Base-by-base conservation (phyloP, 2,888 invertebrate genomes). In the Caenorhabditis afra region DNA sequence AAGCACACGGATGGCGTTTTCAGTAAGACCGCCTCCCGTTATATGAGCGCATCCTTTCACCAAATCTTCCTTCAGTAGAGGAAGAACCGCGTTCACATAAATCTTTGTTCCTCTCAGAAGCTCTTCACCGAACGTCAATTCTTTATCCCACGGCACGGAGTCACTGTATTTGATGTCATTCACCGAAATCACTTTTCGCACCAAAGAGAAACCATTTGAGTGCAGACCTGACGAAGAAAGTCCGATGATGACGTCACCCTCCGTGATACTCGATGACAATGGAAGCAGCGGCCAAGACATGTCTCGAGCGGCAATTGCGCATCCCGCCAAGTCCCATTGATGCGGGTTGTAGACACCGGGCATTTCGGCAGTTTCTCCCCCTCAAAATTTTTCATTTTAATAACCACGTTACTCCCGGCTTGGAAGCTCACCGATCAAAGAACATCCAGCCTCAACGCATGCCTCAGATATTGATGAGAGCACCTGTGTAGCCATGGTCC, bases 321-420 rank as follows among this genome's bases (percentile, higher is more conserved):
- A 98, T 1, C 98, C 99, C 14, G 97, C 97, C 61, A 98, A 91
- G 91, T 99, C 98, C 91, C 97, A 98, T 84, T 96, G 95, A 0
- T 94, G 95, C 0, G 93, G 91, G 1, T 93, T 92, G 91, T 98
- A 99, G 92, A 98, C 94, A 1, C 95, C 94, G 0, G 98, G 97
- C 96, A 97, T 96, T 92, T 97, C 97, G 0, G 97, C 97, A 1
- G 97, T 97, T 92, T 98, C 97, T 0, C 97, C 97, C 79, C 94
- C 94, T 96, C 41, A n/a, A 55, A 3, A 23, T 55, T 14, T 4
- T 22, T 20, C 20, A 18, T n/a, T n/a, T n/a, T n/a, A n/a, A n/a
- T n/a, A n/a, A n/a, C n/a, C n/a, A n/a, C n/a, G n/a, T n/a, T n/a
- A n/a, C n/a, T n/a, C n/a, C n/a, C n/a, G n/a, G n/a, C n/a, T n/a